Percentiles rank a stretch among this genome's conserved stretches.
These are phyloP conservation scores for Agrypnia vestita DNA, from an alignment of 1,140 invertebrate genomes.

Conservation along the genomic window DNA sequence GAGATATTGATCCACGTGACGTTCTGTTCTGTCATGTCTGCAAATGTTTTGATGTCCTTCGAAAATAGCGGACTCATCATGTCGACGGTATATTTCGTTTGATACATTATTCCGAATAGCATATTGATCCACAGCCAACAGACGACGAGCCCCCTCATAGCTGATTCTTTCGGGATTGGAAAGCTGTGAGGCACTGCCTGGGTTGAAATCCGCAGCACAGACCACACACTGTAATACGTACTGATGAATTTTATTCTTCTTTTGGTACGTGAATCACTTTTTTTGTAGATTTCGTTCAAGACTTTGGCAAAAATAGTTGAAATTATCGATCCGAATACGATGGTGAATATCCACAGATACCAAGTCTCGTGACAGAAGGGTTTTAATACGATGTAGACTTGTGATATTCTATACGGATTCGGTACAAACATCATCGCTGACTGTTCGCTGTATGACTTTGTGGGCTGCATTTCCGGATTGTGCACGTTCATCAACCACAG, in stretches of 20 bases:
- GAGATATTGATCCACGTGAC: constrained; percentile 24
- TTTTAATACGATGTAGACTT: constrained; percentile 8
- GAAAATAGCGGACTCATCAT: constrained; percentile 38
- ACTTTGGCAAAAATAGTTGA: constrained; percentile 15
- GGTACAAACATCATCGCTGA: constrained; percentile 30
- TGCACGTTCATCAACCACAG: constrained; percentile 35
- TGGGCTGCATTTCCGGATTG: not conserved
- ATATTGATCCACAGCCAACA: constrained; percentile 20
- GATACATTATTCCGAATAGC: constrained; percentile 27
- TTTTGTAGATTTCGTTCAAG: constrained; percentile 2
- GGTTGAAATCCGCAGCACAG: no score
- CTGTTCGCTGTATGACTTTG: constrained; percentile 3
- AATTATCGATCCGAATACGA: no score
- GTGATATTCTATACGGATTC: no score
- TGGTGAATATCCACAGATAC: constrained; percentile 11
- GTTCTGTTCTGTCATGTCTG: constrained; percentile 27
- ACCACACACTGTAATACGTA: no score
- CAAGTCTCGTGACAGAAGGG: constrained; percentile 12
- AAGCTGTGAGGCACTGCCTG: no score
- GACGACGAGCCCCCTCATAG: constrained; percentile 19
- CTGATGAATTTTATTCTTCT: constrained; percentile 1
- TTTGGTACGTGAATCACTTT: not conserved
- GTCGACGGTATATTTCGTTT: constrained; percentile 20
- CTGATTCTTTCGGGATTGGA: constrained; percentile 12
- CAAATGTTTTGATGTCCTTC: constrained; percentile 9